Evolutionary conservation across 2,888 invertebrate species (phyloP).

Genomic region (Uropetala carovei): DNA sequence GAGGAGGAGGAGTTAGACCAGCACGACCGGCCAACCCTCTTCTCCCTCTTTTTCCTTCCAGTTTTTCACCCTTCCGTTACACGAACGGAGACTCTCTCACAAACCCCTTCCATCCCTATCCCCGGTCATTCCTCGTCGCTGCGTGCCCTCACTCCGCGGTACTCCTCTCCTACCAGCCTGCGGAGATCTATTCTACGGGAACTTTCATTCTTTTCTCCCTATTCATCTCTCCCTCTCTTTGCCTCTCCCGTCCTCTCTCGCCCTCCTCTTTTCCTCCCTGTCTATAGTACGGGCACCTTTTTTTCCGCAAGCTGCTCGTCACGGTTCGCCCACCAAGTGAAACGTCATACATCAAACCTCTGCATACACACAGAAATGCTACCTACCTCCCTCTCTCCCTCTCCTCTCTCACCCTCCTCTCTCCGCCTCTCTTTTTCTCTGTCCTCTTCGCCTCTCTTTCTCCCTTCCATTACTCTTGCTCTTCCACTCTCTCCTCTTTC

Average conservation of each 20-base stretch:
- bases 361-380: conserved; percentile 46
- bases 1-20: neutral
- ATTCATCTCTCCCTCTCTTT: neutral
- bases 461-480: neutral
- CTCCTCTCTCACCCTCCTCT: neutral
- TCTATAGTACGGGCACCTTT: conserved; percentile 37
- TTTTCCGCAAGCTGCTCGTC: conserved; percentile 64
- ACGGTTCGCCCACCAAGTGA: conserved; percentile 64
- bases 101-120: conserved; percentile 27
- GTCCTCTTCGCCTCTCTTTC: neutral
- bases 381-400: conserved; percentile 5
- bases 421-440: neutral
- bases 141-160: conserved; percentile 12
- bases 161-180: neutral
- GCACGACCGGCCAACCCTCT: conserved; percentile 27
- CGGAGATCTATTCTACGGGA: neutral
- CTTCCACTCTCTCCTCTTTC: neutral
- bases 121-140: conserved; percentile 10
- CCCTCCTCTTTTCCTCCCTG: neutral
- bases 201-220: conserved; percentile 33
- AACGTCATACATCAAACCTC: conserved; percentile 62
- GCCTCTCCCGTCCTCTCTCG: neutral
- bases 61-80: conserved; percentile 44
- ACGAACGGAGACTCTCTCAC: neutral
- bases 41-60: conserved; percentile 19